These are phyloP conservation scores for Capromys pilorides DNA, from an alignment of 2,797 vertebrate genomes.

Conservation along the genomic window DNA sequence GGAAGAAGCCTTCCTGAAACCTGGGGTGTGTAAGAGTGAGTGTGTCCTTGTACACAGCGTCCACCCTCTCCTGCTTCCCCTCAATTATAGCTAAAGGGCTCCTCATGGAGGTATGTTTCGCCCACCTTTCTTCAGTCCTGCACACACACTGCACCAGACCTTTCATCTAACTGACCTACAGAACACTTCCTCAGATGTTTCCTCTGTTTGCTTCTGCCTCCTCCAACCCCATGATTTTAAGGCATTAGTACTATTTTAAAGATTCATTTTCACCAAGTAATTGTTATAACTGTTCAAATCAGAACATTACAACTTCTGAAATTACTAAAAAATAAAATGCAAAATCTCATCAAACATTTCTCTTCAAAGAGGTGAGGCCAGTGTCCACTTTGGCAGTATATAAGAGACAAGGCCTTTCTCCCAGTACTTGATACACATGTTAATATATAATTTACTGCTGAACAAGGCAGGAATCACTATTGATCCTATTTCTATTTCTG, in stretches of 20 bases:
- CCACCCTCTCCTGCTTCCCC: not conserved
- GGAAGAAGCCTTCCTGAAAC: not conserved
- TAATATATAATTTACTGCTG: not conserved
- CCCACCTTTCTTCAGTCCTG: not conserved
- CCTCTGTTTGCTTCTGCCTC: not conserved
- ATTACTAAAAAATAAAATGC: not conserved
- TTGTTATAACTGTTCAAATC: conserved; percentile 21
- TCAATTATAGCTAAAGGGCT: not conserved
- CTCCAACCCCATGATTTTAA: not conserved
- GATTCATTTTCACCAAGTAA: not conserved
- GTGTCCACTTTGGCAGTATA: not conserved
- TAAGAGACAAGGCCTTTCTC: not conserved
- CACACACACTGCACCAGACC: not conserved
- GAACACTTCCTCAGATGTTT: not conserved
- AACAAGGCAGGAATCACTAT: not conserved
- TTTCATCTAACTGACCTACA: not conserved
- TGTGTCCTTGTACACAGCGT: not conserved
- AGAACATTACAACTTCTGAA: not conserved
- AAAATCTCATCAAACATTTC: not conserved
- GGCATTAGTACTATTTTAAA: not conserved
- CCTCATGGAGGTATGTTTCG: not conserved
- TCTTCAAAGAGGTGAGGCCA: not conserved
- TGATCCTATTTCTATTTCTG: not conserved
- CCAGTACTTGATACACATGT: not conserved
- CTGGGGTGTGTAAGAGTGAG: accelerated